Conservation (phyloP, 2,113 vertebrate genomes). For the Glaucomys volans region DNA sequence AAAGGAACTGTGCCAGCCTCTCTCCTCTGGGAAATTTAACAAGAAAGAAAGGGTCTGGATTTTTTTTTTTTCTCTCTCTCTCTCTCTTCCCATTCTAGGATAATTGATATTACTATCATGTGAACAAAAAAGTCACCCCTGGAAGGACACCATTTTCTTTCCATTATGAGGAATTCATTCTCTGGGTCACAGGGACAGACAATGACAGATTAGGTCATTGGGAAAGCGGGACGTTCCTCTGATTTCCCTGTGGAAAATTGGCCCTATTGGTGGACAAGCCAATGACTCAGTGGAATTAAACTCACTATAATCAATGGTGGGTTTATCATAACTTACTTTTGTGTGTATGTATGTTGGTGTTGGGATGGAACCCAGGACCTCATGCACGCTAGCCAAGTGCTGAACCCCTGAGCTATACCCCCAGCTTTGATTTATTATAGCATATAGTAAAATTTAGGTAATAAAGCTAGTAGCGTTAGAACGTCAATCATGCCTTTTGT, state of each 20-base stretch:
- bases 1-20: slow-evolving; percentile 51
- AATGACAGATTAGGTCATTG: neutral
- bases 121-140: neutral
- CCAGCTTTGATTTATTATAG: neutral
- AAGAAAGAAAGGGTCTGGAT: neutral
- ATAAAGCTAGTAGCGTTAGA: neutral
- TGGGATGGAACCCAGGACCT: neutral
- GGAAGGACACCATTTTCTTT: slow-evolving; percentile 32
- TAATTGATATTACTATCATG: slow-evolving; percentile 49
- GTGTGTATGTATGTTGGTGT: neutral
- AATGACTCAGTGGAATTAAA: neutral
- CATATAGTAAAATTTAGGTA: neutral
- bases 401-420: neutral
- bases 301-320: neutral
- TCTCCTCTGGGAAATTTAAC: slow-evolving; percentile 72
- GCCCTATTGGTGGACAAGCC: neutral
- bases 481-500: neutral
- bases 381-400: neutral
- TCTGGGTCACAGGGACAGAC: slow-evolving; percentile 26
- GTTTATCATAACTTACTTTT: neutral
- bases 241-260: neutral
- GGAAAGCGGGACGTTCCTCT: neutral
- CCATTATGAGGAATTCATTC: neutral
- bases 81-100: slow-evolving; percentile 31
- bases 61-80: neutral